phyloP scores from a whole-genome alignment of 2,888 invertebrate genomes.

The Tiliacea citrago region DNA sequence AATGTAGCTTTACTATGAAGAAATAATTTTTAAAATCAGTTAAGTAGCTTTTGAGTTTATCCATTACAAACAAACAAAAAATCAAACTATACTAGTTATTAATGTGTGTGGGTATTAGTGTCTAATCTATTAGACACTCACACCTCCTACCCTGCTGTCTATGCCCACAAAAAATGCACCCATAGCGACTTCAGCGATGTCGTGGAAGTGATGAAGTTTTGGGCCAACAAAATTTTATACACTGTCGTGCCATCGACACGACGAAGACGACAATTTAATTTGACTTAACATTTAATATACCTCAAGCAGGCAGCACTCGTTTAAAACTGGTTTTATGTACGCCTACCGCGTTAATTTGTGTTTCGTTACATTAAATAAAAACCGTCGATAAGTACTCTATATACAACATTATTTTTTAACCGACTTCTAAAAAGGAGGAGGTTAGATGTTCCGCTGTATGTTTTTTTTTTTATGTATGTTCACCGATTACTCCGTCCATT shows the following conservation, averaged over 20 bases:
- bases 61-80: too few species aligned
- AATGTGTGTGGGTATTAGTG: too few species aligned
- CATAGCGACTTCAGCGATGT: not conserved
- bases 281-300: not conserved
- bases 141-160: not conserved
- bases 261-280: not conserved
- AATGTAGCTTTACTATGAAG: too few species aligned
- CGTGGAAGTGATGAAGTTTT: not conserved
- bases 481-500: too few species aligned
- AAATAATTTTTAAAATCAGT: too few species aligned
- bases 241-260: not conserved
- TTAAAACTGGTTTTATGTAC: not conserved
- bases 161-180: not conserved
- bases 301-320: not conserved
- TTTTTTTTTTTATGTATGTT: too few species aligned
- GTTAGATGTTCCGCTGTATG: too few species aligned
- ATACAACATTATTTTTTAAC: too few species aligned
- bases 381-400: not conserved
- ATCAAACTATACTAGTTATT: too few species aligned
- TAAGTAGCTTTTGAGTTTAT: too few species aligned
- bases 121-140: not conserved
- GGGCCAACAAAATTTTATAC: not conserved
- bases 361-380: slow-evolving; percentile 9
- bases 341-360: not conserved
- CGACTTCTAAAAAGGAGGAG: too few species aligned